Base-by-base conservation (phyloP, 2,888 invertebrate genomes). In the Nycteola revayana region DNA sequence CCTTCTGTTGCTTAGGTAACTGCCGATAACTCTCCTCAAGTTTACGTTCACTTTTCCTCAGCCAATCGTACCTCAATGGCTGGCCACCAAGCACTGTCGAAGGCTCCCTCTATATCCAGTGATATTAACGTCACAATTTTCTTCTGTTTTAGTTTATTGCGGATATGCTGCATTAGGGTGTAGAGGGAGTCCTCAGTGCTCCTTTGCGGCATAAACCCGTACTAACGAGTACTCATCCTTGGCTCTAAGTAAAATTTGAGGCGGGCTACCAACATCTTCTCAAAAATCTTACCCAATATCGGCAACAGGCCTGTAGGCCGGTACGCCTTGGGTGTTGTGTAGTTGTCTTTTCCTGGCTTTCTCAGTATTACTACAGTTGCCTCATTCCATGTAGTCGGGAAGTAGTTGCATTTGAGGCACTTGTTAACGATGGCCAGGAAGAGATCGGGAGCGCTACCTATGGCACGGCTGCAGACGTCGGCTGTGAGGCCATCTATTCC, bases 331-430 rank as follows among this genome's bases (percentile, higher is more conserved):
- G 28, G 28, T 1, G 6, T 17, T 23, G 8, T 30, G 30, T 1
- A 18, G n/a, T 31, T 14, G n/a, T n/a, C n/a, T n/a, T 27, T 36
- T 0, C 34, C 33, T 5, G 40, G 36, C 2, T 42, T 42, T 8
- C 25, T 23, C 1, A 42, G 25, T 2, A 26, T 9, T 1, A 34
- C 20, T 1, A 35, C 29, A 0, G 8, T 9, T 1, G 37, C 42
- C n/a, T 11, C 17, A 7, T 42, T 38, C 38, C 42, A 42, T 1
- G 2, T 1, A 3, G 7, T 29, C 0, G 42, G 42, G 25, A 42
- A 42, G 22, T 35, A 11, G 0, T 8, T 2, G 7, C n/a, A 3
- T 0, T 1, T 5, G 1, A 34, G 8, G 21, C 37, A 37, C 6
- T 31, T 28, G 6, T 41, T 41, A 2, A 10, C 10, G 1, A 36